Base-by-base conservation (phyloP, 2,113 vertebrate genomes). In the Sprattus sprattus region DNA sequence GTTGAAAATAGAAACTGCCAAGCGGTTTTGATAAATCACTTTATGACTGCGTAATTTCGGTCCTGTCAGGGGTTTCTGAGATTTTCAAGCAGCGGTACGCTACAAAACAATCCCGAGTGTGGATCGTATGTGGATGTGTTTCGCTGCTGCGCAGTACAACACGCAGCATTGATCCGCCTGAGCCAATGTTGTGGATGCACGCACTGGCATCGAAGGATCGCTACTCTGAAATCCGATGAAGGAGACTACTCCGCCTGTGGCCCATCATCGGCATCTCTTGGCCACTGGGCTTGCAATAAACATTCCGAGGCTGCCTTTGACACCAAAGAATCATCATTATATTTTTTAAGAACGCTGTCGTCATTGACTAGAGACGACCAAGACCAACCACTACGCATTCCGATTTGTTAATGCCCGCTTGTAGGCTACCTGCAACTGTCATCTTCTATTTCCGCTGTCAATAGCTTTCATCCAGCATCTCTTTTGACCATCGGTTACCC, bases 131-230 rank as follows among this genome's bases (percentile, higher is more conserved):
- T 60, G 54, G 18, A 20, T 60, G 13, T 83, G 28, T 84, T 80
- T 91, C 88, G 91, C 85, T 88, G 89, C 89, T 92, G 94, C 93
- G 93, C 93, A 93, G 93, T 89, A 86, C 4, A 89, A 86, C 93
- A 93, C 93, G 94, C 94, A 94, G 92, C 91, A 93, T 85, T 91
- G 93, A 93, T 87, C 92, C 93, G 90, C 88, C 83, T 82, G 83
- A 93, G 93, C 81, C 28, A 78, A 39, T 78, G 71, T 78, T 78
- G 28, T 78, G 71, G 71, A 91, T 92, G 86, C 91, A 91, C 93
- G 88, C 89, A 86, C 89, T 90, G 92, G 91, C 93, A 93, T 85
- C 92, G 90, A 84, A 86, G 87, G 91, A 93, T 90, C 88, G 89
- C 89, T 92, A 91, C 88, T 89, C 92, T 89, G 91, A 91, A 91